Base-by-base conservation (phyloP, 2,888 invertebrate species). In the Penaeus monodon region DNA sequence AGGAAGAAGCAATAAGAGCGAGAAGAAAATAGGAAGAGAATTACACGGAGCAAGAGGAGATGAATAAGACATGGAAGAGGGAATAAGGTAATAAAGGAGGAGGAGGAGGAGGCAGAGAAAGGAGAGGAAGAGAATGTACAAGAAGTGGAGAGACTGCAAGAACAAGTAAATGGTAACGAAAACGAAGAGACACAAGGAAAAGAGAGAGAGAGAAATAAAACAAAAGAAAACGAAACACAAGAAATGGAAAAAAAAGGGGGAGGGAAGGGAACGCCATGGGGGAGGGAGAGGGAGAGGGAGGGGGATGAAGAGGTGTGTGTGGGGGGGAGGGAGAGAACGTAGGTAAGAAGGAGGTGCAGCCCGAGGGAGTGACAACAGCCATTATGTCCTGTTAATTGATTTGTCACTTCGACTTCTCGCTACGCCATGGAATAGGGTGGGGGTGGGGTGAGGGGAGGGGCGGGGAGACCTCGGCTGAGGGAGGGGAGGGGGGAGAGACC, bases 351-450 rank as follows among this genome's bases (percentile, higher is more conserved):
- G 0, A 38, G n/a, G 73, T 38, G 38, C 33, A 33, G 33, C 20
- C 73, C 73, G 29, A 33, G 33, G 73, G 73, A 38, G 20, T 20
- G 33, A 73, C 29, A 29, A 73, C 73, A 73, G 38, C 38, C 29
- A 73, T 73, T 27, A 73, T 73, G 73, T 73, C 73, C 38, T 24
- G 2, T 29, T 73, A 73, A 73, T 73, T 73, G 73, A 73, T 73
- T 73, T 73, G 73, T 73, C 29, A 73, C 73, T 73, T 73, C 22
- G 38, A 29, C 29, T 68, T 68, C 73, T n/a, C 38, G 8, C 29
- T 24, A 1, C 29, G 73, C 73, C 29, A 8, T 73, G 73, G 73
- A 4, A 29, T 73, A 24, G 73, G 29, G 20, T 29, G 73, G 77
- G 24, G 24, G 38, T 76, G 29, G 22, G 27, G n/a, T 10, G 24